Base-by-base conservation (phyloP, 2,113 vertebrate genomes). In the Crotalus tigris region DNA sequence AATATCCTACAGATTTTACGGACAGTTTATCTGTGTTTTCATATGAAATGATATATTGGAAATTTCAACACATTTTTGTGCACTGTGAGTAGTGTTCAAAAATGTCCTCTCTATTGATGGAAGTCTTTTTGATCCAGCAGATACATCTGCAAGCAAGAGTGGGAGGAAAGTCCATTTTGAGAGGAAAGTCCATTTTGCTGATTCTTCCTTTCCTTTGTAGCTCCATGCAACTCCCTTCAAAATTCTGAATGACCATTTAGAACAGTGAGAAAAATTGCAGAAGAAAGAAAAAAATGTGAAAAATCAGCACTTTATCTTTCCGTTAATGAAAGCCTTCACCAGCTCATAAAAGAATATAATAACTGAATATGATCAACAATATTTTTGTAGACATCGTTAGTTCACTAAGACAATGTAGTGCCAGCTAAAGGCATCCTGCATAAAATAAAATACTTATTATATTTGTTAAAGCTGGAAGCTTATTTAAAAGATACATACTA, bases 381-480 rank as follows among this genome's bases (percentile, higher is more conserved):
- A 54, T 58, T 51, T 88, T 59, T 26, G 49, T 23, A 89, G 86
- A 89, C 93, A 55, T 39, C 39, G 2, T 29, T 51, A 46, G 3
- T 87, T 2, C 69, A 88, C 49, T 86, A 54, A 86, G 0, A 0
- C 23, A 94, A 64, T 51, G 88, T 33, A 12, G 33, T 59, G 33
- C 87, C 89, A 94, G 19, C 54, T 85, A 88, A 94, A 93, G 90
- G 75, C 44, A 59, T 5, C 13, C 89, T 33, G n/a, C 44, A 75
- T 88, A 92, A 91, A 94, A 91, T 90, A 96, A 94, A 61, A 85
- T 93, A 95, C 49, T 89, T 94, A 9, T 10, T 69, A 64, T 57
- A 90, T 58, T 86, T 95, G 88, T 94, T 96, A 90, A 91, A 96
- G 95, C 91, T 95, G 91, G 94, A 96, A 96, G 87, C 49, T 51